Base-by-base conservation (phyloP, 1,140 invertebrate species). In the Apis dorsata region DNA sequence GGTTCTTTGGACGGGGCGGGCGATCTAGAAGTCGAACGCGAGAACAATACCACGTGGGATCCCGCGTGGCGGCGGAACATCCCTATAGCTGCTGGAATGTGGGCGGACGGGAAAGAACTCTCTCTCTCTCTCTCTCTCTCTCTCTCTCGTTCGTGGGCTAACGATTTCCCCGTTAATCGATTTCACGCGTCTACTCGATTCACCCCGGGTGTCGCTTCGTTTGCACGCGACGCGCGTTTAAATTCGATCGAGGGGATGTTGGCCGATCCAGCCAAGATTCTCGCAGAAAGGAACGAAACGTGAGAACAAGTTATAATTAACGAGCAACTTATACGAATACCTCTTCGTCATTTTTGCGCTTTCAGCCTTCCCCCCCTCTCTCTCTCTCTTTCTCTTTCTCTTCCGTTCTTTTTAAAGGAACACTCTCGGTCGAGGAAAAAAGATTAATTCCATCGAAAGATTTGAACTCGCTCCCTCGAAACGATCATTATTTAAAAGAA, bases 81-180 rank as follows among this genome's bases (percentile, higher is more conserved):
- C 78, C 79, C 79, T 49, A 55, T 53, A 73, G 73, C 72, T 72
- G 73, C 21, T 69, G 13, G 63, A 17, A 21, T 73, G 88, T 89
- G 74, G 86, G 89, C 81, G 89, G 83, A 86, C 83, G 49, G 79
- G 88, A 71, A 77, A 78, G 77, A 72, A 73, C 75, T 79, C 81
- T 90, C 78, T 34, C 60, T 15, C 57, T 55, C 59, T 34, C 62
- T 24, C 81, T 44, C 44, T n/a, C 63, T 69, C 74, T 85, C 86
- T 82, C 87, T 65, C 82, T 81, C 28, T 88, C 86, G 63, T 28
- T 28, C 28, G 28, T 0, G 28, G 0, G 28, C 34, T 34, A 34
- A 34, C 34, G 34, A 88, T 90, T 89, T 89, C 73, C 86, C 82
- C 89, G 89, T 89, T 90, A 90, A 90, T 90, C 88, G 88, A 89